Conservation (phyloP, 2,797 vertebrate species). For the Siniperca scherzeri region DNA sequence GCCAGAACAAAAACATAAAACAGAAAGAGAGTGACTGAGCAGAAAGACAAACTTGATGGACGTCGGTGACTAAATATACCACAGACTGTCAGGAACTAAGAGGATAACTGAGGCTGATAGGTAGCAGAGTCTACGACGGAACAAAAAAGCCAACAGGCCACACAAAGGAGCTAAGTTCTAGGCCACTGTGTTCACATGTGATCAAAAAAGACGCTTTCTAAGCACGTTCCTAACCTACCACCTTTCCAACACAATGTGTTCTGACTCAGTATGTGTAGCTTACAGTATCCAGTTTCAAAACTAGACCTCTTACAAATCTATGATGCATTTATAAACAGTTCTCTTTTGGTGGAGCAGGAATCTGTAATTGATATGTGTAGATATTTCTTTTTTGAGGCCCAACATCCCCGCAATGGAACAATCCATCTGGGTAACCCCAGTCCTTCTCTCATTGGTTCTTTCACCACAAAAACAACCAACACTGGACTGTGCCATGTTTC, state of each 20-base stretch:
- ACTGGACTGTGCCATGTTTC: constrained; percentile 46
- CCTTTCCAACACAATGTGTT: constrained; percentile 68
- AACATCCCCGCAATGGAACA: constrained; percentile 39
- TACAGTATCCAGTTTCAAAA: constrained; percentile 77
- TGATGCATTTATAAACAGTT: constrained; percentile 76
- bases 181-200: constrained; percentile 79
- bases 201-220: constrained; percentile 73
- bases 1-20: constrained; percentile 77
- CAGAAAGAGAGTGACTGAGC: constrained; percentile 73
- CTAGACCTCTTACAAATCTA: constrained; percentile 80
- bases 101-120: constrained; percentile 69
- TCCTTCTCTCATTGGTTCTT: constrained; percentile 48
- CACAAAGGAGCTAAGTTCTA: constrained; percentile 82
- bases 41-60: constrained; percentile 63
- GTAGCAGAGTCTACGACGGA: constrained; percentile 67
- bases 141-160: constrained; percentile 61
- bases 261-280: constrained; percentile 65
- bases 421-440: constrained; percentile 44
- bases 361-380: constrained; percentile 85
- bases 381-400: constrained; percentile 79
- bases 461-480: constrained; percentile 41
- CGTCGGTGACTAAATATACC: constrained; percentile 76
- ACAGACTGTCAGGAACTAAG: constrained; percentile 66
- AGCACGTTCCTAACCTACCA: constrained; percentile 77
- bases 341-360: constrained; percentile 71